A percentile compares a stretch with the other conserved stretches of the same genome.
phyloP scores from a whole-genome alignment of 2,888 invertebrate genomes.

The Epinotia bilunana region DNA sequence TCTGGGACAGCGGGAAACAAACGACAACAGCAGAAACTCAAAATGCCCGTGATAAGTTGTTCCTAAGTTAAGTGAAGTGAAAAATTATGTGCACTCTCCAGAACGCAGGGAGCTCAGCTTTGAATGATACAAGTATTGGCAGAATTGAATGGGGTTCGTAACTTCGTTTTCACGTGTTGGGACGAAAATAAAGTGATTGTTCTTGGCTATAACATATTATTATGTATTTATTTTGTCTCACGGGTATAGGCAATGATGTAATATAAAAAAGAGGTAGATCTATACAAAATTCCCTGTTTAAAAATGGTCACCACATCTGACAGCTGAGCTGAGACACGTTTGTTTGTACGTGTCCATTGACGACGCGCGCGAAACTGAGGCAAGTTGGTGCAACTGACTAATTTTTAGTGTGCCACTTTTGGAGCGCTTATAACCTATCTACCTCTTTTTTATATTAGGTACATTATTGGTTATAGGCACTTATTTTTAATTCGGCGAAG shows the following conservation, averaged over 20 bases:
- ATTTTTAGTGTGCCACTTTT: too few species aligned
- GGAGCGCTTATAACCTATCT: too few species aligned
- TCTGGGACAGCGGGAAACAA: constrained; percentile 44
- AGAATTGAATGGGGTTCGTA: constrained; percentile 27
- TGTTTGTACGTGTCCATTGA: too few species aligned
- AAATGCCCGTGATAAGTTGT: constrained; percentile 44
- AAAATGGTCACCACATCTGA: too few species aligned
- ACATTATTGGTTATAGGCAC: too few species aligned
- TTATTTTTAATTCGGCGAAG: too few species aligned
- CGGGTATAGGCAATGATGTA: neutral
- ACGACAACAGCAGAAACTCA: constrained; percentile 38
- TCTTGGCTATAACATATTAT: neutral
- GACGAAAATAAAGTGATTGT: neutral
- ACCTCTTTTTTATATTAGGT: too few species aligned
- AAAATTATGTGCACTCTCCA: constrained; percentile 45
- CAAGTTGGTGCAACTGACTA: too few species aligned
- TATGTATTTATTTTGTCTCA: neutral
- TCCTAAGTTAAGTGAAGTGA: constrained; percentile 45
- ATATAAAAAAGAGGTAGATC: too few species aligned
- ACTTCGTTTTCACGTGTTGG: neutral
- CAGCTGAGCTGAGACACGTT: too few species aligned
- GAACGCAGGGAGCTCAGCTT: constrained; percentile 8
- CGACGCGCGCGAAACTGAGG: too few species aligned
- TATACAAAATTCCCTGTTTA: too few species aligned
- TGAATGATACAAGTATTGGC: constrained; percentile 19